These are phyloP conservation scores for Chiloscyllium plagiosum DNA, from an alignment of 2,113 vertebrate genomes.

Conservation along the genomic window DNA sequence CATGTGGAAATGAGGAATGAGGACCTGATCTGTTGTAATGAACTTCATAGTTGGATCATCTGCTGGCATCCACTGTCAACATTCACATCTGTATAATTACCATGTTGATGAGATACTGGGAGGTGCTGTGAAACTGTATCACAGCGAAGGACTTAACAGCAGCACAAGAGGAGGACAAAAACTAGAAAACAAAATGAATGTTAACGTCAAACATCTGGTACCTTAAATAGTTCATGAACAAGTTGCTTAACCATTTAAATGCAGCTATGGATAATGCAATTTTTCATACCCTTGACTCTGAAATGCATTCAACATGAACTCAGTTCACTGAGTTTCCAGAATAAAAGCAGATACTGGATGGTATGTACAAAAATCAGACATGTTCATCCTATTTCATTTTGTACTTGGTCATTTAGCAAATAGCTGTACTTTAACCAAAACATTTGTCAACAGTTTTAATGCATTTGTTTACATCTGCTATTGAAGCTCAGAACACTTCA, in stretches of 20 bases:
- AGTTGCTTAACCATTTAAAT: not conserved
- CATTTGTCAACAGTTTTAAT: not conserved
- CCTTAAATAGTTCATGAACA: too few species aligned
- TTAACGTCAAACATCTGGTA: too few species aligned
- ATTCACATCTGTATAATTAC: not conserved
- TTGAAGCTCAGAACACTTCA: not conserved
- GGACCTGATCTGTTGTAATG: not conserved
- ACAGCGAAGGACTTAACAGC: too few species aligned
- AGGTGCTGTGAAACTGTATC: too few species aligned
- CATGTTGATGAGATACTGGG: not conserved
- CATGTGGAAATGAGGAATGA: not conserved
- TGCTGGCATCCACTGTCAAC: too few species aligned
- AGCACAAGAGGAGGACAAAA: too few species aligned
- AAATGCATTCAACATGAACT: not conserved
- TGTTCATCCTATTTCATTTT: not conserved
- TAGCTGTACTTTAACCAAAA: not conserved
- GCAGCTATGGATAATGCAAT: not conserved
- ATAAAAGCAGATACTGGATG: not conserved
- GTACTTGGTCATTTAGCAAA: not conserved
- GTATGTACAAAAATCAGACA: not conserved
- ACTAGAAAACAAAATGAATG: too few species aligned
- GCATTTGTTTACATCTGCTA: too few species aligned
- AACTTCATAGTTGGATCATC: too few species aligned
- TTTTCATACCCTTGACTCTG: not conserved
- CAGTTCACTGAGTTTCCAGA: not conserved